Percentiles rank a stretch among this genome's conserved stretches.
Conservation (phyloP, 2,888 invertebrate species). For the Cataglyphis livida region DNA sequence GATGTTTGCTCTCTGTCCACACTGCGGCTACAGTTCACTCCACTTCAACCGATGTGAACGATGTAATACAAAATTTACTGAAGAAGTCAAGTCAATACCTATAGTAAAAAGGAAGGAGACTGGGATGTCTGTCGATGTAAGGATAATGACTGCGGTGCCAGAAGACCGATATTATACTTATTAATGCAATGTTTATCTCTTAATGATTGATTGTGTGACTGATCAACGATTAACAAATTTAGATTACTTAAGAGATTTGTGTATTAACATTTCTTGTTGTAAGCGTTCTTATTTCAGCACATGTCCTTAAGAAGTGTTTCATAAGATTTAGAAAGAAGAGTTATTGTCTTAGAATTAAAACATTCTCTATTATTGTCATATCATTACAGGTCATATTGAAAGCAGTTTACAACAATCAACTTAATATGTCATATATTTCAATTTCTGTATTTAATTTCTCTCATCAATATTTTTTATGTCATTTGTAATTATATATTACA, state of each 20-base stretch:
- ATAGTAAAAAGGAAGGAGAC: constrained; percentile 74
- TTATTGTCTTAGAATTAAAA: background rate
- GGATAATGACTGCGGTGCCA: constrained; percentile 59
- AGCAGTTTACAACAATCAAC: constrained; percentile 58
- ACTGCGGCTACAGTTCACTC: constrained; percentile 92
- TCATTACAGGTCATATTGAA: constrained; percentile 64
- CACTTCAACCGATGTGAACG: constrained; percentile 93
- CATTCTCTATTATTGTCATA: constrained; percentile 25
- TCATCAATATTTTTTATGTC: constrained; percentile 11
- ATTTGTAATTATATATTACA: constrained; percentile 36
- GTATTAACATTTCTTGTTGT: constrained; percentile 29
- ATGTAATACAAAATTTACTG: constrained; percentile 90
- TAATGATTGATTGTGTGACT: constrained; percentile 45
- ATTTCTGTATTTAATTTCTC: constrained; percentile 17
- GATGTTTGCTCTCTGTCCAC: constrained; percentile 92
- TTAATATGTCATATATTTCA: constrained; percentile 9
- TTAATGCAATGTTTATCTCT: constrained; percentile 29
- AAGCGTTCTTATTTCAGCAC: constrained; percentile 39
- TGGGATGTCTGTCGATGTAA: constrained; percentile 76
- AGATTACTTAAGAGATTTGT: constrained; percentile 20
- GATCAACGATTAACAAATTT: constrained; percentile 45
- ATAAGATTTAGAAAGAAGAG: constrained; percentile 23
- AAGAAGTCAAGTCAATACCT: constrained; percentile 89
- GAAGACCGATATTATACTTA: constrained; percentile 49
- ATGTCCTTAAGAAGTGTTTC: constrained; percentile 39